These are phyloP conservation scores for Acyrthosiphon pisum DNA, from an alignment of 1,140 invertebrate genomes.

Conservation along the genomic window DNA sequence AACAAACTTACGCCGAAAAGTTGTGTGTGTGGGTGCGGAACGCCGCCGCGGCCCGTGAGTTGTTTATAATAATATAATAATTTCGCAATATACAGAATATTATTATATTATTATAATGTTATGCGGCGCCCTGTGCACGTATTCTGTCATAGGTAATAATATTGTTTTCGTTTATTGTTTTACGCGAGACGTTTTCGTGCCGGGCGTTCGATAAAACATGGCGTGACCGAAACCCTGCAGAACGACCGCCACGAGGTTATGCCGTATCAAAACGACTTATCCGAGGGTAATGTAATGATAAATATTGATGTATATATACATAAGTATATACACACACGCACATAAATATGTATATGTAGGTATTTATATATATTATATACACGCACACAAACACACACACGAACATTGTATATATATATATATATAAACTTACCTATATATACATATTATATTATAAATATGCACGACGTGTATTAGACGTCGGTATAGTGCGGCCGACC, in stretches of 20 bases:
- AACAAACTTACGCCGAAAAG: background rate
- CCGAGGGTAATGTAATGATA: slow-evolving; percentile 34
- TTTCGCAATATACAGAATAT: background rate
- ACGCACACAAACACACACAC: too few species aligned
- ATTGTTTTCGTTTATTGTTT: slow-evolving; percentile 31
- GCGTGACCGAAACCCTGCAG: slow-evolving; percentile 45
- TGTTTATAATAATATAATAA: background rate
- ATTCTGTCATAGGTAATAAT: slow-evolving; percentile 31
- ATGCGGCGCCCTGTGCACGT: background rate
- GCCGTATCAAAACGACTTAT: background rate
- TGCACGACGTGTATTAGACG: background rate
- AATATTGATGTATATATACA: slow-evolving; percentile 17
- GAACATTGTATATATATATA: background rate
- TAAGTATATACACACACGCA: background rate
- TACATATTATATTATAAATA: background rate
- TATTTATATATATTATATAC: background rate
- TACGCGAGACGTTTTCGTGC: slow-evolving; percentile 33
- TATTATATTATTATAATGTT: background rate
- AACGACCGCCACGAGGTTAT: slow-evolving; percentile 28
- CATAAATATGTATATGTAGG: background rate
- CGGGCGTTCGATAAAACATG: slow-evolving; percentile 30
- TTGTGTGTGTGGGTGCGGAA: too few species aligned
- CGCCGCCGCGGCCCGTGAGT: too few species aligned
- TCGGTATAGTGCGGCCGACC: background rate
- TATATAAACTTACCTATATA: background rate